These are phyloP conservation scores for Uria lomvia DNA, from an alignment of 2,113 vertebrate species.

Conservation along the genomic window DNA sequence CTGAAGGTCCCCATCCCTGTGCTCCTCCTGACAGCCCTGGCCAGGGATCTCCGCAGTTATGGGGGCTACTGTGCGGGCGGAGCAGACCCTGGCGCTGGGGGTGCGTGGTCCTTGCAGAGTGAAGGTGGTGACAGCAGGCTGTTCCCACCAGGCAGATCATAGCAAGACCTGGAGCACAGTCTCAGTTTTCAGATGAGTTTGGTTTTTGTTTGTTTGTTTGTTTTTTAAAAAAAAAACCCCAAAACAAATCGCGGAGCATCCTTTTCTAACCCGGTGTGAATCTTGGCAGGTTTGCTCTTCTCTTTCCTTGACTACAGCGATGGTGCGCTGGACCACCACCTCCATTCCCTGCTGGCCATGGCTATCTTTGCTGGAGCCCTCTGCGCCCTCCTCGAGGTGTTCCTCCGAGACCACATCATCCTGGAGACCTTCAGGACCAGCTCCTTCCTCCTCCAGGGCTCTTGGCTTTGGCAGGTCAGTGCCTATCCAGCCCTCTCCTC, in stretches of 20 bases:
- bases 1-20: neutral
- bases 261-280: neutral
- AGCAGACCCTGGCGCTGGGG: rapidly evolving
- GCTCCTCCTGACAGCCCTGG: neutral
- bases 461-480: conserved; percentile 95
- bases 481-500: rapidly evolving
- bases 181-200: neutral
- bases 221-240: neutral
- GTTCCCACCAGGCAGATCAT: neutral
- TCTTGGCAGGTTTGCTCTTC: conserved; percentile 84
- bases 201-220: neutral
- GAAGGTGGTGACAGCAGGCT: neutral
- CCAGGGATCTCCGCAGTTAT: rapidly evolving
- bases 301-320: conserved; percentile 79
- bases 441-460: conserved; percentile 85
- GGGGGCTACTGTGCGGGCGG: neutral
- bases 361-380: conserved; percentile 77
- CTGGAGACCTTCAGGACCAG: conserved; percentile 82
- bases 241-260: neutral
- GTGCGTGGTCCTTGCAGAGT: neutral
- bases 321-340: conserved; percentile 80
- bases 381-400: conserved; percentile 78
- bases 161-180: neutral
- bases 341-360: conserved; percentile 83
- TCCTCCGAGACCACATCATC: conserved; percentile 80